phyloP scores from a whole-genome alignment of 1,140 invertebrate genomes.

The Tetramorium parvispinum region DNA sequence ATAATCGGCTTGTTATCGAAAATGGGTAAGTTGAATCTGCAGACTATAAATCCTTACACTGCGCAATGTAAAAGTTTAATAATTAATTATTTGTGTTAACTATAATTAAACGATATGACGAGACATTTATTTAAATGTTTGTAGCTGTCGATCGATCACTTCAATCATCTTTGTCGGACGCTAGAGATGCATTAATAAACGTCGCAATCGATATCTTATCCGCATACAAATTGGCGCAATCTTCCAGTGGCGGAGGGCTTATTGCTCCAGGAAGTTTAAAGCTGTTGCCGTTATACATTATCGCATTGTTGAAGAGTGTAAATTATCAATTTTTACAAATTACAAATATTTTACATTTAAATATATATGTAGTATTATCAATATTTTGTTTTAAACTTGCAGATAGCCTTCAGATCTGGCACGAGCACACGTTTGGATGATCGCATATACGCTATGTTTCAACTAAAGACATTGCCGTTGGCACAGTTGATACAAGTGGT shows the following conservation, averaged over 20 bases:
- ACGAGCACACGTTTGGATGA: conserved; percentile 96
- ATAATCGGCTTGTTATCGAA: conserved; percentile 97
- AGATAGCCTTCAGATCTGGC: conserved; percentile 95
- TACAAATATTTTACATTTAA: background rate
- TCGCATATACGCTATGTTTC: conserved; percentile 96
- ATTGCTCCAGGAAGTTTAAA: conserved; percentile 91
- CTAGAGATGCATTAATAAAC: conserved; percentile 98
- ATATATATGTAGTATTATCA: conserved; percentile 1
- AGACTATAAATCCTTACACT: background rate
- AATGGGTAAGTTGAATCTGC: conserved; percentile 91
- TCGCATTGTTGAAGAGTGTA: conserved; percentile 96
- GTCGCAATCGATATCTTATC: conserved; percentile 96
- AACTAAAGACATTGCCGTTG: conserved; percentile 96
- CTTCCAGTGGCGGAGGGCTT: conserved; percentile 89
- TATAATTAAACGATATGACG: background rate
- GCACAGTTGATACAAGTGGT: conserved; percentile 92
- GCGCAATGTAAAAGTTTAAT: background rate
- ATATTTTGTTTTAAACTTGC: conserved; percentile 55
- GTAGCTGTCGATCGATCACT: conserved; percentile 96
- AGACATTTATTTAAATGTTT: conserved; percentile 38
- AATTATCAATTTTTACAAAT: conserved; percentile 80
- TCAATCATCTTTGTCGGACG: conserved; percentile 94
- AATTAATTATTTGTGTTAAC: background rate
- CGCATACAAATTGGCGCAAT: conserved; percentile 92
- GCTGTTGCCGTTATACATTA: conserved; percentile 95